A percentile compares a stretch with the other conserved stretches of the same genome.
Evolutionary conservation across 1,140 invertebrate species (phyloP).

Genomic region (Eurytemora carolleeae): DNA sequence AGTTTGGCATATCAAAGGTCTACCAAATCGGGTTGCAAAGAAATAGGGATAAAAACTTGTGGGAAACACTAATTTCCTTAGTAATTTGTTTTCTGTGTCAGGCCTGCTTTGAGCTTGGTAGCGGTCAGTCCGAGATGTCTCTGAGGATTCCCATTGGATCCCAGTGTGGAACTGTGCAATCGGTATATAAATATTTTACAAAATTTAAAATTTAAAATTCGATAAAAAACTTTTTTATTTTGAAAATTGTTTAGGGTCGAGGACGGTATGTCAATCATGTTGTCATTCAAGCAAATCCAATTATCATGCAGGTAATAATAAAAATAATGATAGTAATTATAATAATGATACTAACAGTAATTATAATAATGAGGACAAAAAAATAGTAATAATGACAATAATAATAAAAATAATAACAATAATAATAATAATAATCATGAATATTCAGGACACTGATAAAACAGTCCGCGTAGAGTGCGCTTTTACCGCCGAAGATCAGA

Average conservation of each 20-base stretch:
- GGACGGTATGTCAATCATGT: slow-evolving; percentile 32
- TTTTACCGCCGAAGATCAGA: slow-evolving; percentile 31
- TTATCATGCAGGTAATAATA: slow-evolving; percentile 30
- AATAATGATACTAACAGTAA: too few relatives aligned
- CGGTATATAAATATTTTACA: slow-evolving; percentile 18
- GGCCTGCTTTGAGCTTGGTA: slow-evolving; percentile 32
- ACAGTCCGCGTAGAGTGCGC: slow-evolving; percentile 32
- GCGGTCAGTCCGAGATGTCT: slow-evolving; percentile 27
- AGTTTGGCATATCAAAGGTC: too few relatives aligned
- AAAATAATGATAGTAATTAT: too few relatives aligned
- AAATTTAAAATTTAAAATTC: slow-evolving; percentile 5
- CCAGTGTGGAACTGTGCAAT: slow-evolving; percentile 30
- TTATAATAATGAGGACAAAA: too few relatives aligned
- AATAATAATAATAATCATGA: too few relatives aligned
- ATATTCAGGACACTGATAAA: slow-evolving; percentile 28
- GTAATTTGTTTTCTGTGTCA: too few relatives aligned
- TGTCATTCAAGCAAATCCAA: slow-evolving; percentile 31
- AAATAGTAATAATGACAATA: too few relatives aligned
- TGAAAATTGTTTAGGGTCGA: slow-evolving; percentile 25
- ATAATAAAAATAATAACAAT: too few relatives aligned
- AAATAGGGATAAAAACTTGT: too few relatives aligned
- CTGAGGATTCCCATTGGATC: slow-evolving; percentile 30
- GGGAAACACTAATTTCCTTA: too few relatives aligned
- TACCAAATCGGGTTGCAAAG: too few relatives aligned
- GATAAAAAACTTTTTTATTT: too few relatives aligned